phyloP scores from a whole-genome alignment of 2,113 vertebrate genomes.

The Phalacrocorax carbo region DNA sequence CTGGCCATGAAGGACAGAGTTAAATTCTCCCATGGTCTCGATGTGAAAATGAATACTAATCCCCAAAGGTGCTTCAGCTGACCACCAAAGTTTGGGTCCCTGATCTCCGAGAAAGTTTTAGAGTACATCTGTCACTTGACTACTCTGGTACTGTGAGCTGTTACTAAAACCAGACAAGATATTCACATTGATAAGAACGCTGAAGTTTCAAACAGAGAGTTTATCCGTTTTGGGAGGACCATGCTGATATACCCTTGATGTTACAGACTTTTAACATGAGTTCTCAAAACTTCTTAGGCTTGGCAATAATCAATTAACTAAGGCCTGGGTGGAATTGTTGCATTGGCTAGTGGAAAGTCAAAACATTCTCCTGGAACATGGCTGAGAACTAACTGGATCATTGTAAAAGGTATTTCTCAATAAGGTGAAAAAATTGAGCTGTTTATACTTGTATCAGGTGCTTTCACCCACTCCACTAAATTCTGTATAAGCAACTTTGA shows the following conservation, averaged over 20 bases:
- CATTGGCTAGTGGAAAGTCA: not conserved
- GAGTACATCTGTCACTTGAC: not conserved
- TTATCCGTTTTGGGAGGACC: not conserved
- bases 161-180: not conserved
- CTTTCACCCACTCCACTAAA: not conserved
- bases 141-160: not conserved
- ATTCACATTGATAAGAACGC: not conserved
- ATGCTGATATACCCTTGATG: rapidly evolving
- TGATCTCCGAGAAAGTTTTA: not conserved
- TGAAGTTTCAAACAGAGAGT: not conserved
- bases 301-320: not conserved
- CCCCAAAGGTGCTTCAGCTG: not conserved
- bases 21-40: not conserved
- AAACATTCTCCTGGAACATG: not conserved
- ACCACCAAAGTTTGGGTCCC: not conserved
- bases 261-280: not conserved
- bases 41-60: not conserved
- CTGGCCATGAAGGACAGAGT: not conserved
- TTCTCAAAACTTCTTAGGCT: not conserved
- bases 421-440: not conserved
- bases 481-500: not conserved
- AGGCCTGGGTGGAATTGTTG: not conserved
- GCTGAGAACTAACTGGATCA: not conserved
- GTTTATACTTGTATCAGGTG: not conserved
- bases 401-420: not conserved